Evolutionary conservation across 1,140 invertebrate genomes (phyloP).

Genomic region (Latrodectus geometricus): DNA sequence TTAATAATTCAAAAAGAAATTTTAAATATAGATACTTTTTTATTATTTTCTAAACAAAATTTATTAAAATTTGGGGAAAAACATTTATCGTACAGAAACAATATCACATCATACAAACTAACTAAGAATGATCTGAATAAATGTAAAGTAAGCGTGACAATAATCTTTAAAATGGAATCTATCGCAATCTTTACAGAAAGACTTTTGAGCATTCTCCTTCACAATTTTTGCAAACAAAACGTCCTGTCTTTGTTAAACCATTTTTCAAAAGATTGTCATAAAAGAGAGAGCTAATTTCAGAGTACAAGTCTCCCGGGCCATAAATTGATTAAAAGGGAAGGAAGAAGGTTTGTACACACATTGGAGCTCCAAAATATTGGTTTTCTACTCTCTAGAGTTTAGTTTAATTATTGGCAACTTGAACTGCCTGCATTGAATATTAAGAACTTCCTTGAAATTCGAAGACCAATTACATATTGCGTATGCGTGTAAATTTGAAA

Average conservation of each 20-base stretch:
- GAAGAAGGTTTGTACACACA: neutral
- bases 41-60: no score
- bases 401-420: constrained; percentile 17
- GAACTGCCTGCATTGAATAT: neutral
- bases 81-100: no score
- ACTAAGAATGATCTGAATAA: no score
- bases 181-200: no score
- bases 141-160: no score
- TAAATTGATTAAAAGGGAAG: constrained; percentile 33
- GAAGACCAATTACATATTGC: neutral
- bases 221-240: neutral
- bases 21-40: no score
- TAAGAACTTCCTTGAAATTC: neutral
- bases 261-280: neutral
- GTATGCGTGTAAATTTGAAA: no score
- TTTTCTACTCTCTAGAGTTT: constrained; percentile 12
- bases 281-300: constrained; percentile 18
- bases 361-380: constrained; percentile 17
- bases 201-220: neutral
- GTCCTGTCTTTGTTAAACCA: neutral
- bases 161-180: no score
- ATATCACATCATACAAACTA: no score
- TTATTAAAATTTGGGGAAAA: no score
- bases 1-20: no score
- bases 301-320: neutral